Base-by-base conservation (phyloP, 1,140 invertebrate species). In the Hycleus cichorii region DNA sequence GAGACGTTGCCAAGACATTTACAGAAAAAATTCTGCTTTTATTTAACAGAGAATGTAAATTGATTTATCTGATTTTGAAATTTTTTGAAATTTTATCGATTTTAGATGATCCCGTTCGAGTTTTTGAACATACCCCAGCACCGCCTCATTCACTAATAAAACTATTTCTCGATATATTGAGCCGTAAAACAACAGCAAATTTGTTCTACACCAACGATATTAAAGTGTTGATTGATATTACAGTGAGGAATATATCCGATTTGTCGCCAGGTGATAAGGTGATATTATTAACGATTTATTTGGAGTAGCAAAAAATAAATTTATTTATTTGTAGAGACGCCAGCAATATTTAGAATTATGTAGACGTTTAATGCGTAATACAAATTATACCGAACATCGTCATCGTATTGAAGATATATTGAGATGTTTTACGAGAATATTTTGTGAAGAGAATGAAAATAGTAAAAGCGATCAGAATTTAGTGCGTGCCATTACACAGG, bases 201-300 rank as follows among this genome's bases (percentile, higher is more conserved):
- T 80, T 95, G 39, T 91, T 95, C 72, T 97, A 96, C 71, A 93
- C 91, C 0, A 97, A 95, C 71, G 93, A 97, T 72, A 86, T 90
- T 3, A 91, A 90, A 76, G 93, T 96, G 39, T 78, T 95, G 26
- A 87, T 96, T 63, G 93, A 96, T 70, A 95, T 97, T 68, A 85
- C 95, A 46, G 83, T 94, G 18, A 77, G 92, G 27, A 89, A 94
- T 71, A 77, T 97, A 4, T 86, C 89, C 5, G 92, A 97, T 74
- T 80, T 95, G 57, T 86, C 89, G 46, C 83, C 91, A n/a, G 90
- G 90, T 42, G 90, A 93, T 76, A 77, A 82, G 80, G 91, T 93
- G 80, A 76, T 71, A 68, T 47, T 51, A 60, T 39, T 7, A 0
- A 7, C 3, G 7, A 32, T 57, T 48, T 43, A 39, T 55, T 45